phyloP scores from a whole-genome alignment of 1,140 invertebrate species.

The Hyles vespertilio region DNA sequence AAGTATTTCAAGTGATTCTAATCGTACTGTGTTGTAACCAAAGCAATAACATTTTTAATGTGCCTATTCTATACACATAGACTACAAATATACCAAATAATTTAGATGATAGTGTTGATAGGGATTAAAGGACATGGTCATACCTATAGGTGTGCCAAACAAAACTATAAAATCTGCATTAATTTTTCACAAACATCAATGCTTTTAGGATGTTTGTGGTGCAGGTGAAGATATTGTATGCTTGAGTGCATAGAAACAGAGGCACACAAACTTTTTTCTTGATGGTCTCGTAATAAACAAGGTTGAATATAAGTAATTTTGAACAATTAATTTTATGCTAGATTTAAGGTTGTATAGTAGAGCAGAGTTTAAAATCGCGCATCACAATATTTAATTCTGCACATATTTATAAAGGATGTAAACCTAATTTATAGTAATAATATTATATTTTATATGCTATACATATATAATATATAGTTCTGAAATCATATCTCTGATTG shows the following conservation, averaged over 20 bases:
- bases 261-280: conserved; percentile 24
- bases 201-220: too few relatives aligned
- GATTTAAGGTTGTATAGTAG: conserved; percentile 26
- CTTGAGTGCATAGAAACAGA: conserved; percentile 3
- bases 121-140: conserved; percentile 28
- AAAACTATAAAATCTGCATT: conserved; percentile 23
- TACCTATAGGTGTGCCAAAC: conserved; percentile 31
- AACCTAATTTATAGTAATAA: background rate
- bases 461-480: background rate
- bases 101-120: conserved; percentile 53
- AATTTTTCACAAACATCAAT: too few relatives aligned
- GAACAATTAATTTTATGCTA: conserved; percentile 49
- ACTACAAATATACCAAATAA: conserved; percentile 59
- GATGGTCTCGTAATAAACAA: conserved; percentile 39
- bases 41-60: conserved; percentile 71
- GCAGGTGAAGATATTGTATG: too few relatives aligned
- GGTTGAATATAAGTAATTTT: conserved; percentile 27
- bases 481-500: conserved; percentile 2
- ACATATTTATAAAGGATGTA: conserved; percentile 19
- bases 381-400: conserved; percentile 34
- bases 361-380: conserved; percentile 46
- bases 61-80: conserved; percentile 61
- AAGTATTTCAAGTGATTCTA: conserved; percentile 61
- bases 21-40: conserved; percentile 66
- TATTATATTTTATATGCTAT: too few relatives aligned